phyloP scores from a whole-genome alignment of 2,888 invertebrate genomes.

The Boloria euphrosyne region DNA sequence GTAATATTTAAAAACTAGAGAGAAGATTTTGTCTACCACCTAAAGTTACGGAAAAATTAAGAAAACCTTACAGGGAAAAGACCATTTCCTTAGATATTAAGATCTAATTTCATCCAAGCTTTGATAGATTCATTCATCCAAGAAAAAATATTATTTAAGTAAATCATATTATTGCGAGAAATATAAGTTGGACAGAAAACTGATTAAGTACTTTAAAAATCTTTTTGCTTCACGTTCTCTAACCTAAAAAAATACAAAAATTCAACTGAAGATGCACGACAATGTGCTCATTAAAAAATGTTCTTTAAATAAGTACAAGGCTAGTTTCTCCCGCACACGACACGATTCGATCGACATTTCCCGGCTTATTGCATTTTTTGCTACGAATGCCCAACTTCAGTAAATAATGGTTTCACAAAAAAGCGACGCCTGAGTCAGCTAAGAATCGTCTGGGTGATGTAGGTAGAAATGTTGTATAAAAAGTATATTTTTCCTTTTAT shows the following conservation, averaged over 20 bases:
- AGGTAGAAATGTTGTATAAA: conserved; percentile 14
- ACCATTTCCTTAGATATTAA: too few relatives aligned
- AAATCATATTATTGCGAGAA: too few relatives aligned
- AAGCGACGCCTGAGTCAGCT: conserved; percentile 5
- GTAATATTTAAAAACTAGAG: too few relatives aligned
- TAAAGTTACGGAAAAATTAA: too few relatives aligned
- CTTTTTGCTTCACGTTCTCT: too few relatives aligned
- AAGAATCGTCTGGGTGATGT: conserved; percentile 32
- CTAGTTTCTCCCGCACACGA: conserved; percentile 49
- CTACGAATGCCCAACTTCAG: conserved; percentile 21
- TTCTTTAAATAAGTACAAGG: conserved; percentile 33
- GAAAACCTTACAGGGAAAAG: too few relatives aligned
- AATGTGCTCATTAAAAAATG: neutral
- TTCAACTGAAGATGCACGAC: neutral
- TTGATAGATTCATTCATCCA: too few relatives aligned
- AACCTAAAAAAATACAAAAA: neutral
- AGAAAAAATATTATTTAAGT: too few relatives aligned
- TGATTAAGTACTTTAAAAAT: too few relatives aligned
- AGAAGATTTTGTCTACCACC: too few relatives aligned
- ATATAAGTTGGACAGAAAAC: too few relatives aligned
- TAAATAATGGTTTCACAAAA: conserved; percentile 31
- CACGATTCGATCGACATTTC: conserved; percentile 56
- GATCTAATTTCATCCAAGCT: too few relatives aligned
- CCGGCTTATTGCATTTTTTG: conserved; percentile 48
- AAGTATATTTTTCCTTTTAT: neutral